phyloP scores from a whole-genome alignment of 53 echinoderm and acorn worm species.

The Holothuria scabra region DNA sequence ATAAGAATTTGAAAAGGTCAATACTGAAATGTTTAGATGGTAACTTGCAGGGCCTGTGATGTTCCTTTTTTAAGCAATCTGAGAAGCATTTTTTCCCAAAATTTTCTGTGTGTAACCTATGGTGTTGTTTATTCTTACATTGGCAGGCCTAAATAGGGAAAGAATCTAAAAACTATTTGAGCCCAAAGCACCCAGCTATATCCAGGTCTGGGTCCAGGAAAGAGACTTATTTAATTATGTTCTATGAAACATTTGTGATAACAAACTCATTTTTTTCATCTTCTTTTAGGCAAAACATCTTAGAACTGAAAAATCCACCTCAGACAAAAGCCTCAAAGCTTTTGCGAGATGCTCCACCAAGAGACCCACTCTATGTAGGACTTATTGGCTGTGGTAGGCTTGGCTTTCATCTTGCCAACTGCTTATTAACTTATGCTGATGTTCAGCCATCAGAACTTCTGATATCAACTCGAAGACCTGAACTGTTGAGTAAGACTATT shows the following conservation, averaged over 20 bases:
- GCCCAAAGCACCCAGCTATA: too few species aligned
- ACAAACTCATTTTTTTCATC: neutral
- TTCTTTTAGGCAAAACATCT: constrained; percentile 75
- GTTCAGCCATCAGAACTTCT: constrained; percentile 79
- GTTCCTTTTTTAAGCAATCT: too few species aligned
- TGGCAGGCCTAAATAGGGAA: too few species aligned
- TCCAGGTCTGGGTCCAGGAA: too few species aligned
- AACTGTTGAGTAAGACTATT: constrained; percentile 74
- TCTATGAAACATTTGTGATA: neutral
- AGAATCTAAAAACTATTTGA: too few species aligned
- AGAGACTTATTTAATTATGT: too few species aligned
- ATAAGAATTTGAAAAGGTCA: too few species aligned
- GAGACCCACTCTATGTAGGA: constrained; percentile 81
- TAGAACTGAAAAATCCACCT: constrained; percentile 84
- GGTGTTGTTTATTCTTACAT: too few species aligned
- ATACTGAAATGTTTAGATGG: too few species aligned
- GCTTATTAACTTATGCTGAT: constrained; percentile 84
- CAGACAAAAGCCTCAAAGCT: constrained; percentile 96
- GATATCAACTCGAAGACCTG: constrained; percentile 91
- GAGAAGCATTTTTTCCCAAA: too few species aligned
- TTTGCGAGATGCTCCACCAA: constrained; percentile 83
- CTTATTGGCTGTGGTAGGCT: constrained; percentile 94
- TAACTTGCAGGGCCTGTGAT: too few species aligned
- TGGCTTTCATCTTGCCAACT: constrained; percentile 83
- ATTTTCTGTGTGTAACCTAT: too few species aligned